Conservation (phyloP, 2,888 invertebrate species). For the Drosophila helvetica region DNA sequence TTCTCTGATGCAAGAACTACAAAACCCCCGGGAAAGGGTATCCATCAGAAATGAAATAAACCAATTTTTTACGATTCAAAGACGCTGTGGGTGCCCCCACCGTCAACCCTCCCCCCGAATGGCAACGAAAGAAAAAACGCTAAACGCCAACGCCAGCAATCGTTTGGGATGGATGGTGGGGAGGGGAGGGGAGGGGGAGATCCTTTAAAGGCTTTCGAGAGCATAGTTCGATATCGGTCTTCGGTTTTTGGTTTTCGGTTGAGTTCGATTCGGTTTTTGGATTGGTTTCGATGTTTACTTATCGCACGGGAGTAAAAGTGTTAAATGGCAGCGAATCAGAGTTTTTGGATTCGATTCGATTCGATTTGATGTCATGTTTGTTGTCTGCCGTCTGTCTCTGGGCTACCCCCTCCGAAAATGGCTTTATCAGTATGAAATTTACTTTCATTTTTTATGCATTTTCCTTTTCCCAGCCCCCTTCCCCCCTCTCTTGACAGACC, state of each 20-base stretch:
- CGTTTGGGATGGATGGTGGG: not conserved
- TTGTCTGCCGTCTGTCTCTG: constrained; percentile 36
- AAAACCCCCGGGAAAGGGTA: not conserved
- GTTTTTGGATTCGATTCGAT: constrained; percentile 46
- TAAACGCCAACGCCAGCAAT: constrained; percentile 9
- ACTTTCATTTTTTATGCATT: constrained; percentile 54
- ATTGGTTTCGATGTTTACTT: constrained; percentile 10
- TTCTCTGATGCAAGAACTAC: not conserved
- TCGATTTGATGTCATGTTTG: constrained; percentile 52
- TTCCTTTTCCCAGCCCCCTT: not conserved
- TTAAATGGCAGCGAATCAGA: constrained; percentile 68
- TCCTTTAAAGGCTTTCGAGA: constrained; percentile 70
- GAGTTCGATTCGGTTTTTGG: constrained; percentile 20
- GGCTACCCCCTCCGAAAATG: constrained; percentile 42
- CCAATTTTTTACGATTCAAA: constrained; percentile 21
- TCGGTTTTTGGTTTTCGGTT: constrained; percentile 12
- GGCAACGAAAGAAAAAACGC: not conserved
- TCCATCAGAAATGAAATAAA: not conserved
- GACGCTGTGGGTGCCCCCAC: constrained; percentile 34
- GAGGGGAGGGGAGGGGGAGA: constrained; percentile 16
- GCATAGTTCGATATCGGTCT: constrained; percentile 55
- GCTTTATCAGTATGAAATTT: constrained; percentile 62
- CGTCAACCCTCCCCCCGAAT: constrained; percentile 3
- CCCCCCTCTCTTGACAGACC: constrained; percentile 18
- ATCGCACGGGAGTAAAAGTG: constrained; percentile 58